A percentile compares a stretch with the other conserved stretches of the same genome.
These are phyloP conservation scores for Ptychochromis oligacanthus DNA, from an alignment of 2,113 vertebrate genomes.

Conservation along the genomic window DNA sequence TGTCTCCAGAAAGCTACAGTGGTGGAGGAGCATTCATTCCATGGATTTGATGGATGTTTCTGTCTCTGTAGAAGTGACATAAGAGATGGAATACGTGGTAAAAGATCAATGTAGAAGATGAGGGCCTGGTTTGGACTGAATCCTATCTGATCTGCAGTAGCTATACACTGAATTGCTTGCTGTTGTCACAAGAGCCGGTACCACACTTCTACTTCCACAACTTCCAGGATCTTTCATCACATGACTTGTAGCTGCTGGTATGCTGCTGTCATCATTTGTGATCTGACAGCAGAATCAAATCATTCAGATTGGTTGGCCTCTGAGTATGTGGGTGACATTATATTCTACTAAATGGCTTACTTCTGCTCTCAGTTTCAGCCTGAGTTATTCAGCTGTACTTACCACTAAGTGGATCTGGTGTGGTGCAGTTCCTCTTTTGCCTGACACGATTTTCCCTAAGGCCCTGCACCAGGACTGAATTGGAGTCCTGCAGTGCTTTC, in stretches of 20 bases:
- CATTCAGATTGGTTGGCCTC: not conserved
- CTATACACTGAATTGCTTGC: not conserved
- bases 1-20: not conserved
- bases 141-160: conserved; percentile 20
- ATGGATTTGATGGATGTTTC: conserved; percentile 7
- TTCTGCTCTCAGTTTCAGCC: not conserved
- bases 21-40: not conserved
- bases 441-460: conserved; percentile 14
- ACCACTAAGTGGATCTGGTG: conserved; percentile 93
- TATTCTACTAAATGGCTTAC: not conserved
- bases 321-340: not conserved
- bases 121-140: not conserved
- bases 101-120: not conserved
- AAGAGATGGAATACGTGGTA: not conserved
- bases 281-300: not conserved
- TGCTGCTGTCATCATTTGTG: not conserved
- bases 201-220: not conserved
- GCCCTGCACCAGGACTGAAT: conserved; percentile 50
- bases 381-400: conserved; percentile 8
- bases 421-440: conserved; percentile 84
- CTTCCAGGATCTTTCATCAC: not conserved
- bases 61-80: conserved; percentile 21
- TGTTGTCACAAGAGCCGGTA: not conserved
- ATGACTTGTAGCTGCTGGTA: not conserved
- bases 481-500: conserved; percentile 71